Conservation (phyloP, 2,113 vertebrate species). For the Nycticryphes semicollaris region DNA sequence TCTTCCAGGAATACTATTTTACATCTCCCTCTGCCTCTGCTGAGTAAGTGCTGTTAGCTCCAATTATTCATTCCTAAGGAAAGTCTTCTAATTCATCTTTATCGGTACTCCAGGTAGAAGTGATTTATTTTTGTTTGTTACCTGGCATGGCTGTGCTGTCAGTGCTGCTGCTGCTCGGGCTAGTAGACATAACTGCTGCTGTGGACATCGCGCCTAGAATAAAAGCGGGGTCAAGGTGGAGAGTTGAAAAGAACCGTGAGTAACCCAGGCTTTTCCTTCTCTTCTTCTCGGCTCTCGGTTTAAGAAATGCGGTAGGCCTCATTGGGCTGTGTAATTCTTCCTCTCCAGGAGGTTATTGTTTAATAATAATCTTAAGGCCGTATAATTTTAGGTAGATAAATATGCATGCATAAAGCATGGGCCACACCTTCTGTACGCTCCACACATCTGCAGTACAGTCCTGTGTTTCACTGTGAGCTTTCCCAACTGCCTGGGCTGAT, state of each 20-base stretch:
- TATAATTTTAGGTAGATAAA: slow-evolving; percentile 51
- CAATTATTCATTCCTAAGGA: slow-evolving; percentile 39
- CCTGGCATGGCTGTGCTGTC: slow-evolving; percentile 81
- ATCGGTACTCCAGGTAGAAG: slow-evolving; percentile 59
- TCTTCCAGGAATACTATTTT: slow-evolving; percentile 40
- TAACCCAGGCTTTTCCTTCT: slow-evolving; percentile 69
- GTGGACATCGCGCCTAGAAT: slow-evolving; percentile 75
- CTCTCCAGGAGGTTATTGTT: neutral
- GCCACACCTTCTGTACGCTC: slow-evolving; percentile 52
- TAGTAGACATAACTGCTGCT: slow-evolving; percentile 73
- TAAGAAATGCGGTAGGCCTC: slow-evolving; percentile 9
- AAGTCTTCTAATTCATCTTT: slow-evolving; percentile 64
- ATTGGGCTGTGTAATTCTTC: neutral
- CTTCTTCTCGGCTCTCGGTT: slow-evolving; percentile 40
- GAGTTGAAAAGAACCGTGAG: slow-evolving; percentile 95
- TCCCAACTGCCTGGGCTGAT: slow-evolving; percentile 15
- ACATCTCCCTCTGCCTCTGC: slow-evolving; percentile 54
- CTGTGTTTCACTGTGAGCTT: slow-evolving; percentile 7
- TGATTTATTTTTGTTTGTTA: slow-evolving; percentile 50
- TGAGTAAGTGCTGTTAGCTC: slow-evolving; percentile 67
- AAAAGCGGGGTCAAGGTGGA: slow-evolving; percentile 91
- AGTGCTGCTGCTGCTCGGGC: slow-evolving; percentile 77
- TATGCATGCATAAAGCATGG: slow-evolving; percentile 39
- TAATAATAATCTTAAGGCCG: slow-evolving; percentile 2
- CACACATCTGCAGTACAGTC: slow-evolving; percentile 55